Conservation (phyloP, 2,888 invertebrate genomes). For the Coenonympha glycerion region DNA sequence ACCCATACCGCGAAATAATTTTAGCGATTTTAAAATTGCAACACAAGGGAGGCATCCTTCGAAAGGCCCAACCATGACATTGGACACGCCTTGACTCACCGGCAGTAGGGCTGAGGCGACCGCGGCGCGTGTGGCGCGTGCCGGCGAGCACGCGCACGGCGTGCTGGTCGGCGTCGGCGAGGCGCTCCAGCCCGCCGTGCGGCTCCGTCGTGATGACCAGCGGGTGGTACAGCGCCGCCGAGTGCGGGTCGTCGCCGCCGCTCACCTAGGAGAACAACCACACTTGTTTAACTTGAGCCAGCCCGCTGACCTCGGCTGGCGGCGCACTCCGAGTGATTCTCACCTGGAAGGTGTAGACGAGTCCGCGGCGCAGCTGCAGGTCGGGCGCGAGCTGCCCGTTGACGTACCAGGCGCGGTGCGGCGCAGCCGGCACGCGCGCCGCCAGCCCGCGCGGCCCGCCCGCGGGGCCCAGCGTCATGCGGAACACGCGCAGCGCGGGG, state of each 20-base stretch:
- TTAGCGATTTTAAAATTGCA: no score
- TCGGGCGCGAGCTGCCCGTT: conserved; percentile 93
- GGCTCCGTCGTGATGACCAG: conserved; percentile 90
- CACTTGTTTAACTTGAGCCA: no score
- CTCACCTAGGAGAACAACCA: conserved; percentile 68
- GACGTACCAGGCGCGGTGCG: conserved; percentile 91
- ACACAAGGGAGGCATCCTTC: no score
- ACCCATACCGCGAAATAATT: no score
- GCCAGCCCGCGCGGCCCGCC: conserved; percentile 90
- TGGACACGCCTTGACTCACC: no score
- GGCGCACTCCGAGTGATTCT: no score
- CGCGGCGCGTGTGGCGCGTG: conserved; percentile 87
- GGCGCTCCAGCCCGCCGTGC: conserved; percentile 89
- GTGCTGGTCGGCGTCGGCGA: conserved; percentile 76
- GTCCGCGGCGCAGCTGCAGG: conserved; percentile 88
- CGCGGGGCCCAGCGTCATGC: conserved; percentile 88
- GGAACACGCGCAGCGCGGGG: conserved; percentile 84
- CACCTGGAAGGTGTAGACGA: conserved; percentile 88
- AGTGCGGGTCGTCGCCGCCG: conserved; percentile 93
- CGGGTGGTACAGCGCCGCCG: conserved; percentile 90
- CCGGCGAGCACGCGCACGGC: conserved; percentile 84
- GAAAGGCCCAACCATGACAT: no score
- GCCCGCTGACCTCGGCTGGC: no score
- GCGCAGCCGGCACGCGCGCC: conserved; percentile 79
- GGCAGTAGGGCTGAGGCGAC: conserved; percentile 87